phyloP scores from a whole-genome alignment of 2,888 invertebrate genomes.

The Drosophila cracens region DNA sequence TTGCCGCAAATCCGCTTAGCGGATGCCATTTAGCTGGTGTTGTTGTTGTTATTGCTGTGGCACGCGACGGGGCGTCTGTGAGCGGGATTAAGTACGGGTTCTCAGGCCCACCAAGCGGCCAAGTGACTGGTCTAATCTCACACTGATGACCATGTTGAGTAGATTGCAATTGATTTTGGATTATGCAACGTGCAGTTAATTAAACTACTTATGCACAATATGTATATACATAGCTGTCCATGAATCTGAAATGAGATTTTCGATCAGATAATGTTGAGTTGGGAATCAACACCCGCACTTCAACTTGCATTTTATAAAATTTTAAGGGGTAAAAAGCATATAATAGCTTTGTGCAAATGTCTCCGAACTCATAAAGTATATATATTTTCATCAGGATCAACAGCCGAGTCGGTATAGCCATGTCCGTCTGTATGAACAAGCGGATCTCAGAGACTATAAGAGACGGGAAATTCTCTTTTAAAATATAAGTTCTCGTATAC shows the following conservation, averaged over 20 bases:
- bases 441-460: neutral
- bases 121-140: conserved; percentile 41
- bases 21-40: conserved; percentile 65
- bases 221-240: conserved; percentile 6
- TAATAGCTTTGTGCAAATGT: neutral
- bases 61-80: conserved; percentile 62
- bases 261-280: neutral
- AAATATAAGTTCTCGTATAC: neutral
- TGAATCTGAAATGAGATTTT: conserved; percentile 47
- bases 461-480: neutral
- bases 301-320: neutral
- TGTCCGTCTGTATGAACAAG: neutral
- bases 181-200: conserved; percentile 1
- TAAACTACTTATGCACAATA: conserved; percentile 3
- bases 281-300: neutral
- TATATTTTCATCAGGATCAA: neutral
- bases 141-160: conserved; percentile 48
- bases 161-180: conserved; percentile 27
- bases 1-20: conserved; percentile 79
- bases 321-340: neutral
- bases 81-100: conserved; percentile 77
- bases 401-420: neutral
- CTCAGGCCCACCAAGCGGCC: conserved; percentile 69
- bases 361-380: neutral
- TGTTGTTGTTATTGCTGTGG: conserved; percentile 11